Conservation (phyloP, 2,797 vertebrate genomes). For the Darevskia nairensis region DNA sequence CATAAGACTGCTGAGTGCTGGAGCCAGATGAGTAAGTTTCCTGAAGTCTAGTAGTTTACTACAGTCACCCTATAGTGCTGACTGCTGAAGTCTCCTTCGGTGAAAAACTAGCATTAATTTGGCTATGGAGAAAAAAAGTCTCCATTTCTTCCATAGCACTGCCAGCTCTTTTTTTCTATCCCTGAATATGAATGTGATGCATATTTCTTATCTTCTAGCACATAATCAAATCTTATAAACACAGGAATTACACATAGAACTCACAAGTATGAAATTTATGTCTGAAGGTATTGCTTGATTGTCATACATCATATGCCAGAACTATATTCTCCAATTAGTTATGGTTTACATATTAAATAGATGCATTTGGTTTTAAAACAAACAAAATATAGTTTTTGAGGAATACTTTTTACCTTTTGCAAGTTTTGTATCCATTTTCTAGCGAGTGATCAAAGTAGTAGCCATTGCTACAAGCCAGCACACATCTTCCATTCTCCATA, state of each 20-base stretch:
- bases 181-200: background rate
- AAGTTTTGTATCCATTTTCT: slow-evolving; percentile 87
- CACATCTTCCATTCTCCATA: slow-evolving; percentile 94
- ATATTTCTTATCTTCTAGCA: background rate
- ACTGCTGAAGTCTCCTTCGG: too few relatives aligned
- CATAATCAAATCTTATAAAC: background rate
- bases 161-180: background rate
- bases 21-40: too few relatives aligned
- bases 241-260: background rate
- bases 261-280: background rate
- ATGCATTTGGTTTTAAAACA: background rate
- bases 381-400: background rate
- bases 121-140: background rate
- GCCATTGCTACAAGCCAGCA: slow-evolving; percentile 86
- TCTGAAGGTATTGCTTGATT: background rate
- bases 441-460: slow-evolving; percentile 88
- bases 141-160: background rate
- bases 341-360: background rate
- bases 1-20: too few relatives aligned
- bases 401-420: slow-evolving; percentile 87
- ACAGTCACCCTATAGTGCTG: too few relatives aligned
- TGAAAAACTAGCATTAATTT: background rate
- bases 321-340: slow-evolving; percentile 6
- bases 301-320: background rate
- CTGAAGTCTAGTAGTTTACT: too few relatives aligned